phyloP scores from a whole-genome alignment of 2,888 invertebrate species.

The Dysmachus trigonus region DNA sequence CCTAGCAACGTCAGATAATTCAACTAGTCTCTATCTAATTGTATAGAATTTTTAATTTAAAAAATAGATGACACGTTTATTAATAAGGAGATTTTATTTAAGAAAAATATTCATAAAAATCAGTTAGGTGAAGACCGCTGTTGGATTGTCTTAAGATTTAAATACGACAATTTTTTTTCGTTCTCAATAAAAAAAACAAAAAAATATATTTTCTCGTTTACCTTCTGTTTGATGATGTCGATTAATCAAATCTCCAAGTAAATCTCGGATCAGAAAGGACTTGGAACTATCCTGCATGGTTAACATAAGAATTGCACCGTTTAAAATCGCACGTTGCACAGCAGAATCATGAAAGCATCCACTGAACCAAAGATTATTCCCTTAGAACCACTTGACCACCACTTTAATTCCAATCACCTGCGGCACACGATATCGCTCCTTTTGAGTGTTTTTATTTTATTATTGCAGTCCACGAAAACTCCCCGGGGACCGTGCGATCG shows the following conservation, averaged over 20 bases:
- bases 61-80: too few relatives aligned
- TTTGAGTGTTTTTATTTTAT: neutral
- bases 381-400: neutral
- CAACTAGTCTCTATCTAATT: too few relatives aligned
- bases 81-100: too few relatives aligned
- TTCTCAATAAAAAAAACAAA: too few relatives aligned
- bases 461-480: neutral
- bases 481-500: neutral
- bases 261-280: constrained; percentile 85
- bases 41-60: too few relatives aligned
- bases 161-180: too few relatives aligned
- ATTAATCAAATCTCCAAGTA: constrained; percentile 74
- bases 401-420: neutral
- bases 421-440: neutral
- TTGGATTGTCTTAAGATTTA: too few relatives aligned
- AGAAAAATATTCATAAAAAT: too few relatives aligned
- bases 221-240: constrained; percentile 65
- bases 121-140: too few relatives aligned
- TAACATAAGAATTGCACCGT: neutral
- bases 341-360: neutral
- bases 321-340: neutral
- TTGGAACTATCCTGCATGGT: constrained; percentile 73
- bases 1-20: too few relatives aligned
- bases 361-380: neutral
- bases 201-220: constrained; percentile 54